Evolutionary conservation across 2,113 vertebrate genomes (phyloP).

Genomic region (Ariopsis seemanni): DNA sequence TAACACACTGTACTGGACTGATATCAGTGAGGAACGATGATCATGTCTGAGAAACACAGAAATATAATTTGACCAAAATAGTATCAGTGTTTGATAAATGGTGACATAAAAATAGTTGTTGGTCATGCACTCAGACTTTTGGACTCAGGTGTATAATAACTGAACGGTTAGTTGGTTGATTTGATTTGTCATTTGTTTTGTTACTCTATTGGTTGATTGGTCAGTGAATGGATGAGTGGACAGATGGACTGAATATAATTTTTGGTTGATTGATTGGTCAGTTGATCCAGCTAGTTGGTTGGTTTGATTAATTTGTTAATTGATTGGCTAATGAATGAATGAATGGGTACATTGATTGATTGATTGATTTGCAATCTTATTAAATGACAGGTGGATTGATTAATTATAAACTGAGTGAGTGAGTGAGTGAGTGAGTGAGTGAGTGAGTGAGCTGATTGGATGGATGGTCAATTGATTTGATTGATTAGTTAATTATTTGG

Average conservation of each 20-base stretch:
- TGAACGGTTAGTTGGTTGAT: background rate
- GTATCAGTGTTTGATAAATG: background rate
- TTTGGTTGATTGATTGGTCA: background rate
- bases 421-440: too few relatives aligned
- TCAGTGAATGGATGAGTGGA: background rate
- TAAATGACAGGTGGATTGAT: too few relatives aligned
- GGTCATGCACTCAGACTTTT: background rate
- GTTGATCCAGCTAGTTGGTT: background rate
- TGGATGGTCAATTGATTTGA: background rate
- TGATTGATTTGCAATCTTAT: too few relatives aligned
- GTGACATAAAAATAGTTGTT: background rate
- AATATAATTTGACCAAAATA: background rate
- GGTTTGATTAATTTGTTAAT: too few relatives aligned
- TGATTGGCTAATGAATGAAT: too few relatives aligned
- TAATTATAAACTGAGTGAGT: background rate
- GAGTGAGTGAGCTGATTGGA: background rate
- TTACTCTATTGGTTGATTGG: background rate
- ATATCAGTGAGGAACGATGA: background rate
- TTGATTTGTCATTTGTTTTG: background rate
- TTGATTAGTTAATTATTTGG: background rate
- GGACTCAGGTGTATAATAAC: background rate
- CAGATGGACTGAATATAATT: background rate
- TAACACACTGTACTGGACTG: background rate
- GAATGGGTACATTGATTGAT: background rate
- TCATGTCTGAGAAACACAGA: background rate